A percentile compares a stretch with the other conserved stretches of the same genome.
Evolutionary conservation across 1,140 invertebrate species (phyloP).

Genomic region (Drosophila oshimai): DNA sequence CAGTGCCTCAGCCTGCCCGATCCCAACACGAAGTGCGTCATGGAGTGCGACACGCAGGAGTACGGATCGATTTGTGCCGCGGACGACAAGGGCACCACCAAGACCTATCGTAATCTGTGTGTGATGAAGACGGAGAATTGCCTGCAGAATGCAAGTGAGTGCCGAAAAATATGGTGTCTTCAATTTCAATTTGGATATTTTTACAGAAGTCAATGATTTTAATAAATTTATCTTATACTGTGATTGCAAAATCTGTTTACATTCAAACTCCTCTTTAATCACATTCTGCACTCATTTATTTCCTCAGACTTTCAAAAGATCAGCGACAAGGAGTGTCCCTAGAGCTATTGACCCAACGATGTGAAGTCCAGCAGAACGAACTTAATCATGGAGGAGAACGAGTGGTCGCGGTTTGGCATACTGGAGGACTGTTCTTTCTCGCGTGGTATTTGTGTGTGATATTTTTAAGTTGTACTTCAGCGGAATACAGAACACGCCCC

Average conservation of each 20-base stretch:
- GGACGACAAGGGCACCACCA: slow-evolving; percentile 74
- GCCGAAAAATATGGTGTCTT: not conserved
- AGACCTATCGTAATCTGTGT: slow-evolving; percentile 74
- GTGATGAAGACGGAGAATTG: slow-evolving; percentile 82
- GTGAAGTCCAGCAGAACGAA: slow-evolving; percentile 27
- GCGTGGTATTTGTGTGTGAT: slow-evolving; percentile 81
- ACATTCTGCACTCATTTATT: not conserved
- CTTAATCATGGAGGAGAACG: slow-evolving; percentile 45
- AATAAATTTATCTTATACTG: not conserved
- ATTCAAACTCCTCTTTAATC: no score
- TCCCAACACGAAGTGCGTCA: slow-evolving; percentile 69
- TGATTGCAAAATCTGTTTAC: not conserved
- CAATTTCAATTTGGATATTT: no score
- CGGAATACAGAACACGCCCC: slow-evolving; percentile 63
- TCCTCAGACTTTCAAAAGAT: slow-evolving; percentile 76
- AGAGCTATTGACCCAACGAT: slow-evolving; percentile 28
- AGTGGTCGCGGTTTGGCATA: slow-evolving; percentile 12
- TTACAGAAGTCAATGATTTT: no score
- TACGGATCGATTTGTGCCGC: slow-evolving; percentile 66
- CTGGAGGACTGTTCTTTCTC: slow-evolving; percentile 46
- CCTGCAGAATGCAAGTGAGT: slow-evolving; percentile 75
- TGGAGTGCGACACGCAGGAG: slow-evolving; percentile 71
- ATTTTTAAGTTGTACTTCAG: slow-evolving; percentile 80
- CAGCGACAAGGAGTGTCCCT: slow-evolving; percentile 77
- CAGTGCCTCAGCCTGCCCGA: slow-evolving; percentile 67